These are phyloP conservation scores for Corythaeola cristata DNA, from an alignment of 2,113 vertebrate species.

Conservation along the genomic window DNA sequence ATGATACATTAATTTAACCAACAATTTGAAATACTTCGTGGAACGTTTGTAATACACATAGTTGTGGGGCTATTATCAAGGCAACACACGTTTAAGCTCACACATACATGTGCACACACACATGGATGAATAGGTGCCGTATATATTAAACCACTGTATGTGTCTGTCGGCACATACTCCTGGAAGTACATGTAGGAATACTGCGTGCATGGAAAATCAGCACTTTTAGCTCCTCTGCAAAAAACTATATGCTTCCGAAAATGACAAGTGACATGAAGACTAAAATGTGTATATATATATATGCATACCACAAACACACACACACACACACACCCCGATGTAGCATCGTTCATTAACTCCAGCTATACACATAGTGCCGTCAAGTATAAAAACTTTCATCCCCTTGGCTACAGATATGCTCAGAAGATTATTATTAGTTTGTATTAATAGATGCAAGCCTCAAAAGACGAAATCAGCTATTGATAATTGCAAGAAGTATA, in stretches of 20 bases:
- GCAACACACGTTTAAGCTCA: background rate
- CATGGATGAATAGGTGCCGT: background rate
- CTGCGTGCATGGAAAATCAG: background rate
- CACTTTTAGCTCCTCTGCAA: background rate
- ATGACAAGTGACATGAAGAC: background rate
- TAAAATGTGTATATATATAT: background rate
- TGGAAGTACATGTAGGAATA: background rate
- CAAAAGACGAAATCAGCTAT: slow-evolving; percentile 99
- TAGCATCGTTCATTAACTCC: background rate
- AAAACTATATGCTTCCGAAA: background rate
- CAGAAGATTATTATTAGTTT: slow-evolving; percentile 93
- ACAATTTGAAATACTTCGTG: background rate
- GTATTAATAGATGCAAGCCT: slow-evolving; percentile 98
- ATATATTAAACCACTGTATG: background rate
- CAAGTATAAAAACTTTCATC: slow-evolving; percentile 65
- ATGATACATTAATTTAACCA: background rate
- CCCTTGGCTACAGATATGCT: slow-evolving; percentile 75
- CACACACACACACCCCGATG: background rate
- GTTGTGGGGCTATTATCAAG: background rate
- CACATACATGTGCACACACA: background rate
- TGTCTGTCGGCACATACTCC: background rate
- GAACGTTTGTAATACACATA: background rate
- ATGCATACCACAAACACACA: too few relatives aligned
- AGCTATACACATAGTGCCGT: slow-evolving; percentile 23
- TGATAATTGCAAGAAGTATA: slow-evolving; percentile 99